Evolutionary conservation across 1,140 invertebrate species (phyloP).

Genomic region (Papilio dardanus): DNA sequence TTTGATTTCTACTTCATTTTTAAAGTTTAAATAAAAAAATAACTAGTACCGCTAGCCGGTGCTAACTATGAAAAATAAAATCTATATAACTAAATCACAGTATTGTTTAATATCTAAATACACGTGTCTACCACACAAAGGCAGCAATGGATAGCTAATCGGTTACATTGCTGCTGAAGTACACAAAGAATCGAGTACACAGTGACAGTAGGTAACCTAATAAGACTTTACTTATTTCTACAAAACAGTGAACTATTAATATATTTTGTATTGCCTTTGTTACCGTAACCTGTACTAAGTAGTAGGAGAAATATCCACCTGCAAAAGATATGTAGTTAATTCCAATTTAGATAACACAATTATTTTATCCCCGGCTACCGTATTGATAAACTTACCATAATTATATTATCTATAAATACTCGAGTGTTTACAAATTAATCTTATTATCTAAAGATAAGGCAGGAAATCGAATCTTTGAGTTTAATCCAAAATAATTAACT

Average conservation of each 20-base stretch:
- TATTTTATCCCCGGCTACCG: conserved; percentile 12
- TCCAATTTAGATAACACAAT: conserved; percentile 26
- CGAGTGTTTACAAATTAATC: conserved; percentile 29
- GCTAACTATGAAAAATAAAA: conserved; percentile 60
- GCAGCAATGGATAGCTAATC: conserved; percentile 63
- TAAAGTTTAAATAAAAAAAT: conserved; percentile 65
- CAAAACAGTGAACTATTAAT: conserved; percentile 48
- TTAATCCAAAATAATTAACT: conserved; percentile 27
- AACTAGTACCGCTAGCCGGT: conserved; percentile 74
- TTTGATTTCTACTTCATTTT: conserved; percentile 60
- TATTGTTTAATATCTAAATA: conserved; percentile 59
- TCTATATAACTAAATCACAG: conserved; percentile 68
- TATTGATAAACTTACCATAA: conserved; percentile 36
- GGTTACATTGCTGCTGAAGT: conserved; percentile 53
- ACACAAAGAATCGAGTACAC: conserved; percentile 53
- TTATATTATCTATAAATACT: conserved; percentile 29
- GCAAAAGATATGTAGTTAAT: conserved; percentile 50
- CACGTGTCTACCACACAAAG: conserved; percentile 68
- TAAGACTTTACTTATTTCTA: conserved; percentile 54
- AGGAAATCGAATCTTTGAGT: conserved; percentile 19
- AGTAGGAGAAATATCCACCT: conserved; percentile 49
- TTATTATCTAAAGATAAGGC: conserved; percentile 30
- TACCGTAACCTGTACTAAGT: conserved; percentile 50
- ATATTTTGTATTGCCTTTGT: conserved; percentile 41
- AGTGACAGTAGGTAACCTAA: conserved; percentile 64